Evolutionary conservation across 2,888 invertebrate genomes (phyloP), one percentile per base, ranked within the genome.

Genomic region (Nebria salina): DNA sequence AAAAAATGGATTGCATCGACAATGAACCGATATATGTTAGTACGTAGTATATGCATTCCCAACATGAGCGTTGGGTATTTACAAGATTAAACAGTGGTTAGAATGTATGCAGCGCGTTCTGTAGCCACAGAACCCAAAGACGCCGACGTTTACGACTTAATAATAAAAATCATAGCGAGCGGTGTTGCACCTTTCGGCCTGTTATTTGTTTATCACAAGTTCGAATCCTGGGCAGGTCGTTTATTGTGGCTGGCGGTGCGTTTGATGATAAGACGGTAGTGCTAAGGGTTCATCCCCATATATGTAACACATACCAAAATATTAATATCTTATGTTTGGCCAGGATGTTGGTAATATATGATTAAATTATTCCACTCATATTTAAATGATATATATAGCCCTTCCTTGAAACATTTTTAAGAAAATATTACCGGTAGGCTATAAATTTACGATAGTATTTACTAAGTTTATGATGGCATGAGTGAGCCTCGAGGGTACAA

Each of bases 91-190:
- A 54, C 54, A 54, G 54, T 54, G 54, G 54, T 54, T 11, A 54
- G 7, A 54, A 13, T 54, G 54, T 54, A 54, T 34, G 34, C 34
- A 34, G 34, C 34, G 34, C 34, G 34, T 34, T 34, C 34, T 34
- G 34, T 34, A 5, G 34, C 34, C 6, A 20, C 20, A 20, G 20
- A 20, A 2, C 41, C 78, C 65, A 79, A 79, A 79, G 79, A 75
- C 34, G 75, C 80, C 80, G 80, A 80, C 80, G 70, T 80, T 80
- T 80, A 80, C 80, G 80, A 80, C 80, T 80, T 80, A 80, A 80
- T 80, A 80, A 80, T 80, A 80, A 80, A 80, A 80, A 80, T 80
- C 80, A 80, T 80, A 80, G 79, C 41, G 43, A 42, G 75, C 75
- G 75, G 64, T 75, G 75, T 80, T 80, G 80, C 80, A 80, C 80